Conservation (phyloP, 2,113 vertebrate species). For the Rhodinocichla rosea region DNA sequence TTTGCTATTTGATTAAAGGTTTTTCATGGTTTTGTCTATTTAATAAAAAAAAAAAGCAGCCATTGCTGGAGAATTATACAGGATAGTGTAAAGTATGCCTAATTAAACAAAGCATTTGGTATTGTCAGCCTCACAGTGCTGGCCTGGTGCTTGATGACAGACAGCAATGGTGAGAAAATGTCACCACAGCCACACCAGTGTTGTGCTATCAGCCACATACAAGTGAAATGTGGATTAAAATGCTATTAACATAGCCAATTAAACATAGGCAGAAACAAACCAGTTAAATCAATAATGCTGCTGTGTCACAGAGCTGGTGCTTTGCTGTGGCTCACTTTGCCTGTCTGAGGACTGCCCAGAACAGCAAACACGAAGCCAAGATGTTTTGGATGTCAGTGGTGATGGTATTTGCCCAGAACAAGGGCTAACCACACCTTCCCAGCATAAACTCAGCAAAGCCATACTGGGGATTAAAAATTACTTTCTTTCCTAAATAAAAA, state of each 20-base stretch:
- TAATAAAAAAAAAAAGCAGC: background rate
- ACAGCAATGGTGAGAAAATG: constrained; percentile 47
- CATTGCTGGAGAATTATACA: background rate
- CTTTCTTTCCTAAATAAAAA: background rate
- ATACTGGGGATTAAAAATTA: background rate
- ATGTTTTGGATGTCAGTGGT: background rate
- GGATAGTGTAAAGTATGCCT: constrained; percentile 7
- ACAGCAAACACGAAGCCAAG: background rate
- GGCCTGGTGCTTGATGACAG: constrained; percentile 21
- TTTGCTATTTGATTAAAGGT: background rate
- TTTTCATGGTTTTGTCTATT: constrained; percentile 4
- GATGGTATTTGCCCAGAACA: background rate
- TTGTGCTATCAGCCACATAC: constrained; percentile 49
- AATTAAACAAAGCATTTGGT: constrained; percentile 34
- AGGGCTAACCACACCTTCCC: background rate
- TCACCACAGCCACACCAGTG: constrained; percentile 37
- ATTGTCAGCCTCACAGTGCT: background rate
- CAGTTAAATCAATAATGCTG: constrained; percentile 66
- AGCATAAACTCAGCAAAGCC: background rate
- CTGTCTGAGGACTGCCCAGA: background rate
- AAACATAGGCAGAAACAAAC: constrained; percentile 73
- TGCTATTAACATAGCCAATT: constrained; percentile 75
- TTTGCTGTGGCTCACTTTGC: background rate
- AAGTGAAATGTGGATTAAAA: constrained; percentile 70
- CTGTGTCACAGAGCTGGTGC: constrained; percentile 9